A percentile compares a stretch with the other conserved stretches of the same genome.
These are phyloP conservation scores for Rhinella marina DNA, from an alignment of 2,797 vertebrate species.

Conservation along the genomic window DNA sequence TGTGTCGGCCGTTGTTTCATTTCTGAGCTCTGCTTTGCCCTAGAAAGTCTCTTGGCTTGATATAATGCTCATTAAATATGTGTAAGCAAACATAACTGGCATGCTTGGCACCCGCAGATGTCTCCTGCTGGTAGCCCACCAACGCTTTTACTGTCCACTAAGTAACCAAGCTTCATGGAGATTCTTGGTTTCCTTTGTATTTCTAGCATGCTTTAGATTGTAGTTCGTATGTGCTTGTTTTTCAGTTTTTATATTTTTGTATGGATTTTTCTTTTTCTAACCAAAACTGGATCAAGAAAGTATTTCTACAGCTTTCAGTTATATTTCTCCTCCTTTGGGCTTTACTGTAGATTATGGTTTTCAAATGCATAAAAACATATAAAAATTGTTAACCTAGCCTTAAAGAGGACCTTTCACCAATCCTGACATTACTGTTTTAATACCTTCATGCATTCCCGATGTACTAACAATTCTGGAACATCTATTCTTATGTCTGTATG, in stretches of 20 bases:
- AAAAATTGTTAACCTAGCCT: too few species aligned
- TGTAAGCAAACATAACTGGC: constrained; percentile 40
- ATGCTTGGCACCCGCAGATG: constrained; percentile 13
- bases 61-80: constrained; percentile 26
- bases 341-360: neutral
- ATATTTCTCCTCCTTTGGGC: too few species aligned
- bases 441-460: too few species aligned
- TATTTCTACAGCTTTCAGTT: too few species aligned
- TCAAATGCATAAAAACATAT: too few species aligned
- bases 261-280: neutral
- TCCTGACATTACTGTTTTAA: too few species aligned
- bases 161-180: neutral
- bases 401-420: too few species aligned
- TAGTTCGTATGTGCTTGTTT: neutral
- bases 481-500: too few species aligned
- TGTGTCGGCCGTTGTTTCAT: constrained; percentile 48
- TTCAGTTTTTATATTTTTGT: neutral
- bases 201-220: neutral
- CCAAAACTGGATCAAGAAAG: too few species aligned
- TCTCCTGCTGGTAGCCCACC: constrained; percentile 41
- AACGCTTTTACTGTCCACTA: constrained; percentile 7
- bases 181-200: neutral
- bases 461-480: too few species aligned
- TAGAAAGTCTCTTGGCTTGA: constrained; percentile 43
- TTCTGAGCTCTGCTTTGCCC: constrained; percentile 19